These are phyloP conservation scores for Turdus rufiventris DNA, from an alignment of 2,113 vertebrate species.

Conservation along the genomic window DNA sequence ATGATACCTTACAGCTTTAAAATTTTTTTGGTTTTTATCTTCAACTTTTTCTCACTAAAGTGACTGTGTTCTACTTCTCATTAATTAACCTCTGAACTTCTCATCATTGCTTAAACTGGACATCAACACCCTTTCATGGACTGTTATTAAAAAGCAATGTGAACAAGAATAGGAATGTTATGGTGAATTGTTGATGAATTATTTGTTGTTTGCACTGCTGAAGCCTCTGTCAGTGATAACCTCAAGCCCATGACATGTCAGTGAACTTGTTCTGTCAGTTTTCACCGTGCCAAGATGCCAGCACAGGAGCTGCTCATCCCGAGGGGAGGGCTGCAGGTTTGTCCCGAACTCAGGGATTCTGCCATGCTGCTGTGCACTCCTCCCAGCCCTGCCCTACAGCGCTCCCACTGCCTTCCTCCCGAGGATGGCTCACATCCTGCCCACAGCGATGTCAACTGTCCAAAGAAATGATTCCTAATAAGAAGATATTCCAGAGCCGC, in stretches of 20 bases:
- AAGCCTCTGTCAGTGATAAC: neutral
- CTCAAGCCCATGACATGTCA: neutral
- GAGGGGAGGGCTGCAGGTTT: neutral
- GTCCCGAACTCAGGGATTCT: neutral
- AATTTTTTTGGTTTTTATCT: neutral
- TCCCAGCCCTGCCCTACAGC: fast-evolving
- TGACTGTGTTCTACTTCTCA: neutral
- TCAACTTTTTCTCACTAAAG: neutral
- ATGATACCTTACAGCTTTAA: neutral
- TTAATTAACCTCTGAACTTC: conserved; percentile 40
- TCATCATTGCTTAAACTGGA: neutral
- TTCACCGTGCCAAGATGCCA: neutral
- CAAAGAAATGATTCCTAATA: neutral
- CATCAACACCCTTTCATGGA: neutral
- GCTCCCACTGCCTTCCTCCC: neutral
- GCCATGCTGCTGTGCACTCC: fast-evolving
- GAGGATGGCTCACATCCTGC: neutral
- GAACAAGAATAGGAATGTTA: neutral
- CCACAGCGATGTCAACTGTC: neutral
- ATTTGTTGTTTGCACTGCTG: neutral
- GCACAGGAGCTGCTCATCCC: fast-evolving
- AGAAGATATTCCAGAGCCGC: neutral
- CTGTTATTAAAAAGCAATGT: neutral
- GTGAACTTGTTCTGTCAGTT: neutral
- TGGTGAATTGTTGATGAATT: too few relatives aligned